Conservation (phyloP, 2,888 invertebrate species). For the Dioctria linearis region DNA sequence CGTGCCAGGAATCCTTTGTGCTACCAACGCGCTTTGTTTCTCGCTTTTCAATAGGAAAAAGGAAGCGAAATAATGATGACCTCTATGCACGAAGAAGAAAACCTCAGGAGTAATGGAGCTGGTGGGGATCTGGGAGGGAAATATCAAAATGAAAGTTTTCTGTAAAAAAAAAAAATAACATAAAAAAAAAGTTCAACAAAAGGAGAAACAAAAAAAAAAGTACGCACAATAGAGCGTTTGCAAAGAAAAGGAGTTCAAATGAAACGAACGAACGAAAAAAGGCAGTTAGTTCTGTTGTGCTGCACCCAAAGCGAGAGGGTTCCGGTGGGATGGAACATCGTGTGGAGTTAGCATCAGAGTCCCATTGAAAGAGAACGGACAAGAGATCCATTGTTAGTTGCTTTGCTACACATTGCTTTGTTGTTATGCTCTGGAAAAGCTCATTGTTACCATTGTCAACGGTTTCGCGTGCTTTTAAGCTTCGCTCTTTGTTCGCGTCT, state of each 20-base stretch:
- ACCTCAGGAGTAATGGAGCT: slow-evolving; percentile 27
- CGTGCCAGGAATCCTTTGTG: slow-evolving; percentile 47
- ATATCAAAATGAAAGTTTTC: slow-evolving; percentile 52
- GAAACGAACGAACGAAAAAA: slow-evolving; percentile 49
- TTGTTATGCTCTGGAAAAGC: slow-evolving; percentile 50
- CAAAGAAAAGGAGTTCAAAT: slow-evolving; percentile 52
- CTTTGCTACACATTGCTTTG: slow-evolving; percentile 48
- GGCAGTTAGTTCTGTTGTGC: slow-evolving; percentile 41
- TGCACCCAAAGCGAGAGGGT: slow-evolving; percentile 37
- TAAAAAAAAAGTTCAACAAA: slow-evolving; percentile 3
- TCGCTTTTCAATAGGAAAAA: slow-evolving; percentile 49
- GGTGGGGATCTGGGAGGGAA: slow-evolving; percentile 27
- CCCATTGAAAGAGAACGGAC: slow-evolving; percentile 43
- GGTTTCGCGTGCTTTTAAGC: slow-evolving; percentile 50
- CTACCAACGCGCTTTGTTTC: slow-evolving; percentile 46
- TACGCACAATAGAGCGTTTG: slow-evolving; percentile 47
- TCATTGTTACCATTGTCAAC: slow-evolving; percentile 51
- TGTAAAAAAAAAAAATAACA: slow-evolving; percentile 19
- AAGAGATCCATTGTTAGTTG: slow-evolving; percentile 50
- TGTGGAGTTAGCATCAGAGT: background rate
- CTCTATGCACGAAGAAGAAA: slow-evolving; percentile 46
- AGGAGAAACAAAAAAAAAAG: slow-evolving; percentile 39
- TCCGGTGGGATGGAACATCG: slow-evolving; percentile 29
- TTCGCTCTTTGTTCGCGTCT: slow-evolving; percentile 44
- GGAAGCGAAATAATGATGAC: slow-evolving; percentile 52